Conservation (phyloP, 2,113 vertebrate genomes). For the Hepsetus odoe region DNA sequence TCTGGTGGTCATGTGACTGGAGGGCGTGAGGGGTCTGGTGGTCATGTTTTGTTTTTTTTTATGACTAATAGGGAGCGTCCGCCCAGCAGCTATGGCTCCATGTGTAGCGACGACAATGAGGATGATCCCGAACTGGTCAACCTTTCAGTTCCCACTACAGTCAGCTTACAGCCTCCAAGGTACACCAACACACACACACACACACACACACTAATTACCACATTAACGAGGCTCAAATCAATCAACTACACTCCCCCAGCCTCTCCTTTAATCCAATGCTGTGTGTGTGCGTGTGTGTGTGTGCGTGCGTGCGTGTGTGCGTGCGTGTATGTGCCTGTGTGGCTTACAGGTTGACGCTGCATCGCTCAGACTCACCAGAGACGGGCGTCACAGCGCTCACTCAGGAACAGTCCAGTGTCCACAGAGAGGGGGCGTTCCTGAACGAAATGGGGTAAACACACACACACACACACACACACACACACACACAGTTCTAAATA, state of each 20-base stretch:
- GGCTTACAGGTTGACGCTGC: constrained; percentile 58
- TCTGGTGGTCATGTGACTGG: too few species aligned
- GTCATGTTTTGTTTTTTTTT: neutral
- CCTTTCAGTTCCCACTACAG: neutral
- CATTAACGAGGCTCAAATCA: too few species aligned
- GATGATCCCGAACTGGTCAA: constrained; percentile 4
- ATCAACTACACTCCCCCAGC: too few species aligned
- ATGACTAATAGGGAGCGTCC: constrained; percentile 59
- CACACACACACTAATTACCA: too few species aligned
- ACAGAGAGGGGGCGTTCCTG: constrained; percentile 45
- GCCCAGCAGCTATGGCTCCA: constrained; percentile 75
- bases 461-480: neutral
- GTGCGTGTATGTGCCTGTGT: constrained; percentile 28
- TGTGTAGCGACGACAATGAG: constrained; percentile 68
- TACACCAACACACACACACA: too few species aligned
- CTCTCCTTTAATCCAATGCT: neutral
- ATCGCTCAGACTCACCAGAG: constrained; percentile 59
- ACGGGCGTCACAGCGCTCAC: constrained; percentile 61
- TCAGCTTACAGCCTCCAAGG: neutral
- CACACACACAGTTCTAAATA: constrained; percentile 8
- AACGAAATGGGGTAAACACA: constrained; percentile 32
- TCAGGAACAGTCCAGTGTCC: constrained; percentile 42
- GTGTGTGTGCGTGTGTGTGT: neutral
- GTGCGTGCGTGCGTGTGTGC: neutral
- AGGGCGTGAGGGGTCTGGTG: neutral